A percentile compares a stretch with the other conserved stretches of the same genome.
These are phyloP conservation scores for Sebastes itinus DNA, from an alignment of 2,797 vertebrate species.

Conservation along the genomic window DNA sequence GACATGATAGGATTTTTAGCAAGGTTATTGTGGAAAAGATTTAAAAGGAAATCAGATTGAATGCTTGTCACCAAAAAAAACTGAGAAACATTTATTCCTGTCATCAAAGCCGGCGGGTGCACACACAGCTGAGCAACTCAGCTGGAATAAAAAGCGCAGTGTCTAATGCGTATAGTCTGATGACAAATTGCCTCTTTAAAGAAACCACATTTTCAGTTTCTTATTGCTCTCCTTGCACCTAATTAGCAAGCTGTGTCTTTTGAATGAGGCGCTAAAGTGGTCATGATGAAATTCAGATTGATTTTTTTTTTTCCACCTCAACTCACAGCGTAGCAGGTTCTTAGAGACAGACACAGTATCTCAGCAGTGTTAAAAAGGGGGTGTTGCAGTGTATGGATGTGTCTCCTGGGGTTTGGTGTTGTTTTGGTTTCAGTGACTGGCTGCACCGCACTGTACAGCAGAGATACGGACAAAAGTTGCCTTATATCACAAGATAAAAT, in stretches of 20 bases:
- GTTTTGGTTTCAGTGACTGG: conserved; percentile 24
- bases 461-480: neutral
- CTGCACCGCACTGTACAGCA: neutral
- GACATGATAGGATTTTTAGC: neutral
- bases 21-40: neutral
- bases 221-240: neutral
- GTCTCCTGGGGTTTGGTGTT: conserved; percentile 18
- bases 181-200: neutral
- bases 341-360: neutral
- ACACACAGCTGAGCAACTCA: conserved; percentile 2
- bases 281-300: conserved; percentile 38
- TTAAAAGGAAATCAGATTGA: neutral
- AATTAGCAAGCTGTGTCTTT: conserved; percentile 12
- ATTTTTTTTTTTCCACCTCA: conserved; percentile 11
- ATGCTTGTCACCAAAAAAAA: neutral
- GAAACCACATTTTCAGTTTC: neutral
- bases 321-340: neutral
- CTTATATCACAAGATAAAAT: neutral
- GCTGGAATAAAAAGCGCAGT: conserved; percentile 6
- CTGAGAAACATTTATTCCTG: neutral
- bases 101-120: neutral
- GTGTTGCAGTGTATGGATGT: conserved; percentile 16
- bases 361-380: conserved; percentile 11
- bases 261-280: conserved; percentile 12
- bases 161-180: neutral